Conservation (phyloP, 1,140 invertebrate genomes). For the Propsilocerus akamusi region DNA sequence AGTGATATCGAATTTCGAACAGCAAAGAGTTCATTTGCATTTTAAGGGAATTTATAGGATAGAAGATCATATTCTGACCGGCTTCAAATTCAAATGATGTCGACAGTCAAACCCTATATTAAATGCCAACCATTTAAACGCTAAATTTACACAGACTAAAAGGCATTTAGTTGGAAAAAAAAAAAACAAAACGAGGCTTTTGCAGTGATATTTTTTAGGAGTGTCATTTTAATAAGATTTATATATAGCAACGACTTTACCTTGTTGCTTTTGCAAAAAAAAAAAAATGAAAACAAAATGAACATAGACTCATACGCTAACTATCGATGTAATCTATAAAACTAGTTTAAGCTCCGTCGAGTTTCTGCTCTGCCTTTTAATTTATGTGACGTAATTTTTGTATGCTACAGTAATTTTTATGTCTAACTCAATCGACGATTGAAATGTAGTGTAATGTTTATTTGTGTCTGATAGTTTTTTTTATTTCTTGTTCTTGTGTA, state of each 20-base stretch:
- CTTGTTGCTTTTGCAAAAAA: no score
- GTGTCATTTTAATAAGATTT: constrained; percentile 4
- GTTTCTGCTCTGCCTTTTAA: constrained; percentile 1
- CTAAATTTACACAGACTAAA: background rate
- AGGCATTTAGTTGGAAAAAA: constrained; percentile 1
- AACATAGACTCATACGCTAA: background rate
- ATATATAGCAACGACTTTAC: background rate
- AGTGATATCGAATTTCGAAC: no score
- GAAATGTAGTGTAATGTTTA: no score
- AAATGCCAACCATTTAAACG: background rate
- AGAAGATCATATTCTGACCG: no score
- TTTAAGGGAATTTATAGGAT: no score
- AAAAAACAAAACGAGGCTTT: no score
- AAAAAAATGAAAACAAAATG: background rate
- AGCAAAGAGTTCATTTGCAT: no score
- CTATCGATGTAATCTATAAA: constrained; percentile 2
- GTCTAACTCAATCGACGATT: background rate
- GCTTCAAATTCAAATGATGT: no score
- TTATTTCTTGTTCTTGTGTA: no score
- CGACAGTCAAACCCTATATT: background rate
- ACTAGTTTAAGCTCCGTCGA: no score
- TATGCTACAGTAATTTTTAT: background rate
- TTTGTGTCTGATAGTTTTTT: no score
- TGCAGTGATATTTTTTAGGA: constrained; percentile 1
- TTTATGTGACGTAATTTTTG: constrained; percentile 2